Conservation (phyloP, 2,888 invertebrate species). For the Euzophera pinguis region DNA sequence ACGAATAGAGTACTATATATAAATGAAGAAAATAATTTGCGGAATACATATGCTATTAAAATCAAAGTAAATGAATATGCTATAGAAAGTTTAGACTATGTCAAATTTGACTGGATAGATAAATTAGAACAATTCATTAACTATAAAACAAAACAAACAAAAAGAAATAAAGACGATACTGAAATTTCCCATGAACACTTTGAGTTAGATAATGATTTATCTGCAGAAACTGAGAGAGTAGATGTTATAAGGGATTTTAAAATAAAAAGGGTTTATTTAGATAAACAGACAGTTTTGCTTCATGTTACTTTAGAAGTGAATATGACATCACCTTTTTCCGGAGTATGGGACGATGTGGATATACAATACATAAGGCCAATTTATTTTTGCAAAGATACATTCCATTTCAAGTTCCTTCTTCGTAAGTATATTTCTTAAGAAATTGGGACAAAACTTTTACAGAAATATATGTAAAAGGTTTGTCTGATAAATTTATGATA, state of each 20-base stretch:
- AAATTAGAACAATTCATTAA: not conserved
- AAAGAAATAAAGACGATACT: not conserved
- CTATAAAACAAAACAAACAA: not conserved
- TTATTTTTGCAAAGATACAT: not conserved
- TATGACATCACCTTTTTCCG: not conserved
- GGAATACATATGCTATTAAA: not conserved
- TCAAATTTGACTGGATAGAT: not conserved
- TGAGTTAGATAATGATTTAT: not conserved
- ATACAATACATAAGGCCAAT: constrained; percentile 31
- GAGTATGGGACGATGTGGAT: not conserved
- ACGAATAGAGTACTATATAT: not conserved
- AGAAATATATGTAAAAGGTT: no score
- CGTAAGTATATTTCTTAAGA: no score
- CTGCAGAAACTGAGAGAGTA: not conserved
- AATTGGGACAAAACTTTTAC: no score
- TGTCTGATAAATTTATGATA: no score
- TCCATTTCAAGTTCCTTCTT: no score
- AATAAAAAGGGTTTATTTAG: constrained; percentile 51
- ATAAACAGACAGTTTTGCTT: constrained; percentile 38
- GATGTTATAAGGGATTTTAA: constrained; percentile 32
- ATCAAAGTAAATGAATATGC: not conserved
- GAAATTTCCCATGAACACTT: no score
- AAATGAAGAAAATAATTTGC: not conserved
- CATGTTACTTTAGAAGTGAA: not conserved
- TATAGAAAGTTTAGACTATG: not conserved